These are phyloP conservation scores for Aurelia aurita DNA, from an alignment of 30 jellyfish, hydroid and myxozoan species.

Conservation along the genomic window DNA sequence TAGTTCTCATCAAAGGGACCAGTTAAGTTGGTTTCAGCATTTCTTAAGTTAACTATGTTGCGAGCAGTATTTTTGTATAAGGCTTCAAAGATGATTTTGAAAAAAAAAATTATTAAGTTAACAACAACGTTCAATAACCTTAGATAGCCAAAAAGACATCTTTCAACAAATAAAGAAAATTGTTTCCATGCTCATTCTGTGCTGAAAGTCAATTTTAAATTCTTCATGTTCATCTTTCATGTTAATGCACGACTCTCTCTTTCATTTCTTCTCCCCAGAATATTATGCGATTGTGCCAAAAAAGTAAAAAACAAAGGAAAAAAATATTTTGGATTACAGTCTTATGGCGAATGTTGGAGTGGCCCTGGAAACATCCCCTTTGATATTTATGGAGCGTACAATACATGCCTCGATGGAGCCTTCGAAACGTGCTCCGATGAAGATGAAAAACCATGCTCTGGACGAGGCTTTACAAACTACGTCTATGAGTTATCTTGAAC, in stretches of 20 bases:
- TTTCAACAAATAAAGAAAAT: too few species aligned
- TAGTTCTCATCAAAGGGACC: too few species aligned
- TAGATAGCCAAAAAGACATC: too few species aligned
- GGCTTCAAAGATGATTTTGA: too few species aligned
- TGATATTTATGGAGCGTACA: conserved; percentile 15
- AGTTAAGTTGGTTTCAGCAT: too few species aligned
- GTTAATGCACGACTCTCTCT: background rate
- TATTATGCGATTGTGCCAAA: conserved; percentile 37
- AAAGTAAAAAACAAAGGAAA: conserved; percentile 43
- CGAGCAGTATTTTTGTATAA: too few species aligned
- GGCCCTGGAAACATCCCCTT: conserved; percentile 5
- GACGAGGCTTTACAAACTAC: conserved; percentile 25
- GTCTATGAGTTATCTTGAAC: background rate
- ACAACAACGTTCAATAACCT: too few species aligned
- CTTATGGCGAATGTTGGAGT: conserved; percentile 95
- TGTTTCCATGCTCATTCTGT: too few species aligned
- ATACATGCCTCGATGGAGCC: conserved; percentile 39
- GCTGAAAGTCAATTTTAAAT: background rate
- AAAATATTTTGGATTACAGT: conserved; percentile 68
- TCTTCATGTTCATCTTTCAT: background rate
- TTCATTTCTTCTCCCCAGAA: background rate
- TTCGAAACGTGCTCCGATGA: conserved; percentile 20
- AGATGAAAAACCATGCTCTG: conserved; percentile 35
- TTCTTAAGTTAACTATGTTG: too few species aligned
- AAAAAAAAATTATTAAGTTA: too few species aligned